Base-by-base conservation (phyloP, 1,140 invertebrate species). In the Drosophila pallidifrons region DNA sequence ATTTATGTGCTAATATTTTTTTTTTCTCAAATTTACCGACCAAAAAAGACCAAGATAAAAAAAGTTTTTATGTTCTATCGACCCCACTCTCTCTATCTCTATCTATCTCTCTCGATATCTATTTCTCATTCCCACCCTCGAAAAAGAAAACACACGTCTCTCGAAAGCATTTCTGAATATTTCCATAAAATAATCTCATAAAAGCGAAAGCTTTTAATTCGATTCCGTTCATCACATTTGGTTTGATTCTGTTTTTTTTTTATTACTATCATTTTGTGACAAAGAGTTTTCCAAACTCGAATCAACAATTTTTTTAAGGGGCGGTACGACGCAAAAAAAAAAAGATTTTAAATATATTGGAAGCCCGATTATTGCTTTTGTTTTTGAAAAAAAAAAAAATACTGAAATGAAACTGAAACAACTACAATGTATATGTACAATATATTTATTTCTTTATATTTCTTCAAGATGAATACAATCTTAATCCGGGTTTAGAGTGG, bases 401-500 rank as follows among this genome's bases (percentile, higher is more conserved):
- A 38, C 35, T 38, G 11, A 43, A 70, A 64, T 43, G 61, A 61
- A 51, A 66, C 65, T 47, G 38, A 41, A 57, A 57, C 43, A 65
- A 28, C 51, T 54, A 73, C 77, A 86, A 83, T 88, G 79, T 51
- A 76, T 81, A 75, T 85, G 82, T 88, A 87, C 67, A 89, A 92
- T 86, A 81, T 94, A 95, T 95, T 95, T 96, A 95, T 95, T 95
- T 95, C 81, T 89, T 90, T 89, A 90, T 89, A 89, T 89, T 90
- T 94, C 96, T 93, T 96, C 96, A 97, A 98, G 97, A 98, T 95
- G 97, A 98, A 95, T 98, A 98, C 97, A 98, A 98, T 97, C 96
- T 98, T 96, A 98, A 98, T 96, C 97, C 97, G 95, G 97, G 97
- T 97, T 98, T 99, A 98, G 98, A 99, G 95, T 99, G 98, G 98